These are phyloP conservation scores for Pseudomyrmex dendroicus DNA, from an alignment of 1,140 invertebrate species.

Conservation along the genomic window DNA sequence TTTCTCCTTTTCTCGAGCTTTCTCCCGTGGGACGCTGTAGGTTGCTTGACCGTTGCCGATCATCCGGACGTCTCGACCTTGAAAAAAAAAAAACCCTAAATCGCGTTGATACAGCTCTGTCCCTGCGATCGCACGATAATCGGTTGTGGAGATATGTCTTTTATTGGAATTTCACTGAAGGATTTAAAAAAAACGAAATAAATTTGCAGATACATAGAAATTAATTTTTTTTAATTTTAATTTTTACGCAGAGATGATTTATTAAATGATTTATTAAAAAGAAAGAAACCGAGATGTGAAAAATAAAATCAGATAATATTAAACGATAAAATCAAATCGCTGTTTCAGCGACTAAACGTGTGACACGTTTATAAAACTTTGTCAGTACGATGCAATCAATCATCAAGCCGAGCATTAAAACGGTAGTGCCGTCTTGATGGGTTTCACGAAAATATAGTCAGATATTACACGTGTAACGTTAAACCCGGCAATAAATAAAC, in stretches of 20 bases:
- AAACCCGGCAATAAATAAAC: constrained; percentile 68
- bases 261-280: not conserved
- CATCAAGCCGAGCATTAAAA: constrained; percentile 28
- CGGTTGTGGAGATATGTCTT: not conserved
- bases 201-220: not conserved
- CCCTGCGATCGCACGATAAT: constrained; percentile 38
- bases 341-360: not conserved
- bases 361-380: no score
- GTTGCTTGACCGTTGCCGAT: constrained; percentile 54
- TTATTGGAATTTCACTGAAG: not conserved
- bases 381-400: not conserved
- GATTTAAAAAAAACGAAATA: constrained; percentile 1
- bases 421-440: not conserved
- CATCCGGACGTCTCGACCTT: constrained; percentile 57
- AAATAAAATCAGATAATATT: no score
- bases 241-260: not conserved
- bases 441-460: constrained; percentile 53
- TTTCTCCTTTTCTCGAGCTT: constrained; percentile 15
- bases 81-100: constrained; percentile 40
- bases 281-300: no score
- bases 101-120: constrained; percentile 19
- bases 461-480: constrained; percentile 54
- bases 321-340: no score
- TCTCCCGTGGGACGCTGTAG: constrained; percentile 43
- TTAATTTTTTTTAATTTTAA: constrained; percentile 3